Conservation (phyloP, 2,797 vertebrate genomes). For the Cyclopterus lumpus region DNA sequence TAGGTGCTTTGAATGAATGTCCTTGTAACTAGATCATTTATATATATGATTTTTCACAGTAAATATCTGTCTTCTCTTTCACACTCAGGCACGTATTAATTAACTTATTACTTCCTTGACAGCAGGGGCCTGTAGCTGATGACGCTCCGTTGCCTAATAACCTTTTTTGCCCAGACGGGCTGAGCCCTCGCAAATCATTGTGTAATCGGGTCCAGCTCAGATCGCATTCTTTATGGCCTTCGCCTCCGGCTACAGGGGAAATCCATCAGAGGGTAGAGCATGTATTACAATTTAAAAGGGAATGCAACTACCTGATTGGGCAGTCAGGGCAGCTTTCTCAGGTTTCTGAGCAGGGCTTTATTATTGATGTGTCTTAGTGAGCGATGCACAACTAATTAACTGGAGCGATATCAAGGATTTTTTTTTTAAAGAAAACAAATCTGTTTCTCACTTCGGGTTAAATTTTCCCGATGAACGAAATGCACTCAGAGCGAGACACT, state of each 20-base stretch:
- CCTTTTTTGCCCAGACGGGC: background rate
- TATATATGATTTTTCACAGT: background rate
- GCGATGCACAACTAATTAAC: background rate
- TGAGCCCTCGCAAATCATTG: background rate
- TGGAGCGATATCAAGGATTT: background rate
- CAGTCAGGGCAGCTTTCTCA: slow-evolving; percentile 8
- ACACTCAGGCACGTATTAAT: background rate
- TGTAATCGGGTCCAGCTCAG: slow-evolving; percentile 19
- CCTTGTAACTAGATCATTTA: background rate
- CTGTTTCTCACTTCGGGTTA: background rate
- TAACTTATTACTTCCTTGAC: background rate
- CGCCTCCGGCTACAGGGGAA: slow-evolving; percentile 14
- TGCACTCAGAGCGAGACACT: background rate
- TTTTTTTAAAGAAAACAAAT: background rate
- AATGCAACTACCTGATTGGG: slow-evolving; percentile 19
- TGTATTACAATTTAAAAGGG: slow-evolving; percentile 27
- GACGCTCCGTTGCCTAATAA: slow-evolving; percentile 8
- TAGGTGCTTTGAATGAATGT: background rate
- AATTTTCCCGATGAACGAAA: background rate
- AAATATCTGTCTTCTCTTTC: slow-evolving; percentile 2
- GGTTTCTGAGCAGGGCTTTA: background rate
- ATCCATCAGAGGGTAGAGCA: slow-evolving; percentile 23
- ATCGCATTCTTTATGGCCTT: slow-evolving; percentile 21
- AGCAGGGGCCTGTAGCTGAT: background rate
- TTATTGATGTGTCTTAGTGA: slow-evolving; percentile 1